Conservation (phyloP, 23 tunicate genomes). For the Clavelina lepadiformis region DNA sequence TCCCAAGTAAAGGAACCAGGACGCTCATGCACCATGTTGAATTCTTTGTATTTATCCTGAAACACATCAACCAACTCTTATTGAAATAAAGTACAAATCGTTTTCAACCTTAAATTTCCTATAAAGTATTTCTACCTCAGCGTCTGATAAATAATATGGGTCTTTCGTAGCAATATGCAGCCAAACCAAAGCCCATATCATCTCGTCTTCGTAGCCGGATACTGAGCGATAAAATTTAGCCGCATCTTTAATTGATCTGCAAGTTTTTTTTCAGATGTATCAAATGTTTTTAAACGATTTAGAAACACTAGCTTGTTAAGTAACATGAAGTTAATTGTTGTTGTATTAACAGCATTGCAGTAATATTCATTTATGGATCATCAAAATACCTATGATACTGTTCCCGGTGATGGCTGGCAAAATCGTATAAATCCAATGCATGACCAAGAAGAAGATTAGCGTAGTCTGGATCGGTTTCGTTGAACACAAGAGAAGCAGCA, state of each 20-base stretch:
- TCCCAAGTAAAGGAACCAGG: constrained; percentile 75
- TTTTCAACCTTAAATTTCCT: background rate
- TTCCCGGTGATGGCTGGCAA: constrained; percentile 67
- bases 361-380: too few species aligned
- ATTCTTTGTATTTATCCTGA: constrained; percentile 20
- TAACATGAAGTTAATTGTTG: too few species aligned
- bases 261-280: too few species aligned
- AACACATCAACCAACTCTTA: too few species aligned
- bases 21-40: background rate
- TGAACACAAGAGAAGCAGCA: constrained; percentile 78
- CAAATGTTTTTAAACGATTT: too few species aligned
- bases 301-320: too few species aligned
- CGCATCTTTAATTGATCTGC: constrained; percentile 75
- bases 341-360: too few species aligned
- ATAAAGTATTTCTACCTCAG: constrained; percentile 28
- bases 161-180: constrained; percentile 74
- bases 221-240: constrained; percentile 59
- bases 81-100: too few species aligned
- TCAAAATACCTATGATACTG: constrained; percentile 76
- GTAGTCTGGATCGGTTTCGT: constrained; percentile 45
- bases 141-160: constrained; percentile 27
- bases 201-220: constrained; percentile 83
- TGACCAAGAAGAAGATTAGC: constrained; percentile 47
- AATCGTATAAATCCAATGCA: constrained; percentile 77
- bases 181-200: constrained; percentile 94